Conservation (phyloP, 2,888 invertebrate genomes). For the Scaeva pyrastri region DNA sequence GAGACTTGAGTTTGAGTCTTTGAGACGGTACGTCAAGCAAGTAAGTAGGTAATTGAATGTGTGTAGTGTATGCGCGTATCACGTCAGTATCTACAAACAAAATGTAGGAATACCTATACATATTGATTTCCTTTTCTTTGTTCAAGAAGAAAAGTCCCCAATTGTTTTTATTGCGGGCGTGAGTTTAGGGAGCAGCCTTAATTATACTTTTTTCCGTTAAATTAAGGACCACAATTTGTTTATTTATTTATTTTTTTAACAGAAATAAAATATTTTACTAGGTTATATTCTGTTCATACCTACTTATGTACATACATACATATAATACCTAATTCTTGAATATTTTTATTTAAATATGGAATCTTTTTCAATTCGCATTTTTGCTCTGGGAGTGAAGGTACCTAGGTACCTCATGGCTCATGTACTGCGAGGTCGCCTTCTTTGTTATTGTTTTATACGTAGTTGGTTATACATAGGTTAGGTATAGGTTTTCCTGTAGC, state of each 20-base stretch:
- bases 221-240: conserved; percentile 37
- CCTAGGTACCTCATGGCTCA: too few species aligned
- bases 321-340: too few species aligned
- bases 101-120: conserved; percentile 14
- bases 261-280: conserved; percentile 17
- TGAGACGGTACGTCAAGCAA: conserved; percentile 11
- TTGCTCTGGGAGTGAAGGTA: conserved; percentile 10
- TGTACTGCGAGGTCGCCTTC: conserved; percentile 46
- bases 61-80: conserved; percentile 65
- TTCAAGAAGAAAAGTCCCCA: conserved; percentile 36
- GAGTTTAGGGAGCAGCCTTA: conserved; percentile 50
- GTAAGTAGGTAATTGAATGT: conserved; percentile 63
- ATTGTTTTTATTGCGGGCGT: conserved; percentile 60
- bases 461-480: background rate
- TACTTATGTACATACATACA: too few species aligned
- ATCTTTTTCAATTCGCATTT: conserved; percentile 33
- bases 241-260: conserved; percentile 12
- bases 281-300: conserved; percentile 13
- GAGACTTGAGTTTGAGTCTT: conserved; percentile 5
- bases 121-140: conserved; percentile 62
- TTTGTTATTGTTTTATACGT: conserved; percentile 19
- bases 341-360: conserved; percentile 13
- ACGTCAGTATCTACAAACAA: conserved; percentile 46
- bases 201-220: conserved; percentile 51
- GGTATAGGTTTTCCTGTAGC: conserved; percentile 14